Evolutionary conservation across 1,140 invertebrate genomes (phyloP).

Genomic region (Centruroides vittatus): DNA sequence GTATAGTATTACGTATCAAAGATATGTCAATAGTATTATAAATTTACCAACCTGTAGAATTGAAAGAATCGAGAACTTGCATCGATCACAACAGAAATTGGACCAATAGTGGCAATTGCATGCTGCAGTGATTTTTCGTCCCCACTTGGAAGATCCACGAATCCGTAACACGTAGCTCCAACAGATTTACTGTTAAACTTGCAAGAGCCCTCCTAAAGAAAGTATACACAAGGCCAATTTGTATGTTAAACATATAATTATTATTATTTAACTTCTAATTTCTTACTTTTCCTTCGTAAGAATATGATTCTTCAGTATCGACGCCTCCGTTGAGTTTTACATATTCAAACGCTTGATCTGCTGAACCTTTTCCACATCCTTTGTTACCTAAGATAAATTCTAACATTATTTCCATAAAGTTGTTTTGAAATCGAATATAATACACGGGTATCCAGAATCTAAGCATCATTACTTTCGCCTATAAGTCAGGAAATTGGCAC

Average conservation of each 20-base stretch:
- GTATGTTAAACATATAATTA: neutral
- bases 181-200: neutral
- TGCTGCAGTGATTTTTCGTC: slow-evolving; percentile 28
- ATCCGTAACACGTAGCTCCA: slow-evolving; percentile 36
- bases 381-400: slow-evolving; percentile 31
- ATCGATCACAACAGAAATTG: slow-evolving; percentile 32
- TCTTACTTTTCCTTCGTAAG: slow-evolving; percentile 26
- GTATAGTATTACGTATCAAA: no score
- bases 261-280: neutral
- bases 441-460: no score
- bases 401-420: no score
- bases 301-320: slow-evolving; percentile 34
- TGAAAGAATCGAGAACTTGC: slow-evolving; percentile 25
- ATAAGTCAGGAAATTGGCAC: no score
- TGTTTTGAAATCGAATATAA: no score
- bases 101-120: slow-evolving; percentile 27
- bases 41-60: slow-evolving; percentile 5
- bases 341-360: slow-evolving; percentile 12
- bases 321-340: slow-evolving; percentile 34
- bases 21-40: no score
- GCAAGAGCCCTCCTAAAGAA: slow-evolving; percentile 19
- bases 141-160: slow-evolving; percentile 29
- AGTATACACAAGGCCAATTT: neutral
- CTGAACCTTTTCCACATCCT: slow-evolving; percentile 43
- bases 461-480: no score